A percentile compares a stretch with the other conserved stretches of the same genome.
Conservation (phyloP, 2,113 vertebrate genomes). For the Alligator mississippiensis region DNA sequence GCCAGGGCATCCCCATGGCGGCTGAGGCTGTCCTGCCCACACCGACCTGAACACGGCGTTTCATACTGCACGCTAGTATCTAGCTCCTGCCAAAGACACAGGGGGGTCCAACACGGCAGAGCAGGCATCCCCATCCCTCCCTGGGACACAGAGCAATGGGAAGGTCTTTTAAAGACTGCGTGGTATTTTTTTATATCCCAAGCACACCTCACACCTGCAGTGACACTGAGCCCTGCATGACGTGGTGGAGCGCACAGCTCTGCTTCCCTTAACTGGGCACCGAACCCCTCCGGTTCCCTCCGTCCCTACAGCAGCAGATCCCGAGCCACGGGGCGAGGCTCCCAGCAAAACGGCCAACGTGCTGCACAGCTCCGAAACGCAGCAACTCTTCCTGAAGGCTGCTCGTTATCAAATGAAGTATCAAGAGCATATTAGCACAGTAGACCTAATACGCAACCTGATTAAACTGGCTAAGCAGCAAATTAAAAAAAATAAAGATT, state of each 20-base stretch:
- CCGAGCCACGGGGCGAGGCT: not conserved
- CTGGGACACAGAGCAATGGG: not conserved
- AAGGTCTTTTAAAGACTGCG: not conserved
- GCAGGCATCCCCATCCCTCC: not conserved
- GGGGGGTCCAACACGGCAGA: not conserved
- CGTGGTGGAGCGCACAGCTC: not conserved
- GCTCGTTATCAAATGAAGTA: not conserved
- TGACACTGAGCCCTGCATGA: not conserved
- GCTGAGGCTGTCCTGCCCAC: no score
- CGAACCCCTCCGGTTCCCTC: not conserved
- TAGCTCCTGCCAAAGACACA: not conserved
- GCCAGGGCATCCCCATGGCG: not conserved
- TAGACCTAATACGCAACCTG: not conserved
- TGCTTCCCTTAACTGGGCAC: no score
- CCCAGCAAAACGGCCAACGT: not conserved
- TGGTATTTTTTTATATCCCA: not conserved
- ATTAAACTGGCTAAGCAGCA: not conserved
- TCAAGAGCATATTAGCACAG: not conserved
- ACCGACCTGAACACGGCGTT: not conserved
- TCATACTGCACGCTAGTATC: not conserved
- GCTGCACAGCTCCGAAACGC: no score
- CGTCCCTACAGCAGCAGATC: not conserved
- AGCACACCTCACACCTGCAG: not conserved
- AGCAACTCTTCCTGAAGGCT: not conserved
- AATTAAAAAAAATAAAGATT: not conserved